Conservation (phyloP, 2,113 vertebrate species). For the Phrynocephalus versicolor region DNA sequence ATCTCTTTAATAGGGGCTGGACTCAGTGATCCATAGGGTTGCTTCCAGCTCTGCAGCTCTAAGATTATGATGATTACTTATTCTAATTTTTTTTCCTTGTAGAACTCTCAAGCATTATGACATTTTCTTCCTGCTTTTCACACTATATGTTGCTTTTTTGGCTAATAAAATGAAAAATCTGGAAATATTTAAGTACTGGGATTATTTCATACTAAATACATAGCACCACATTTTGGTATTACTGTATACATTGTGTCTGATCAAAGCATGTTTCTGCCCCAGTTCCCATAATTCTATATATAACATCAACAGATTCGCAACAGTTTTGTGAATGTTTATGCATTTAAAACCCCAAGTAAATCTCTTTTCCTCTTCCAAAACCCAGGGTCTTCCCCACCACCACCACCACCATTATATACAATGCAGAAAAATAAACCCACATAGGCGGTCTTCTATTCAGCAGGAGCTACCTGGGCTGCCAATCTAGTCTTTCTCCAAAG, state of each 20-base stretch:
- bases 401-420: too few relatives aligned
- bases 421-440: neutral
- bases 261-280: neutral
- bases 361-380: neutral
- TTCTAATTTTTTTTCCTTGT: neutral
- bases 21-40: too few relatives aligned
- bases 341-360: neutral
- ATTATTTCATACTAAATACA: neutral
- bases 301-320: neutral
- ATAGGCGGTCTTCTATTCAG: neutral
- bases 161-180: slow-evolving; percentile 10
- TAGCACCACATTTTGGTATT: neutral
- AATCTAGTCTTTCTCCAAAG: neutral
- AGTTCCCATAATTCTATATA: neutral
- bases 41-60: too few relatives aligned
- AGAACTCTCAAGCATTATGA: neutral
- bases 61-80: too few relatives aligned
- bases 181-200: neutral
- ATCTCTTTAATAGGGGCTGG: too few relatives aligned
- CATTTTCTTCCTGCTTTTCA: neutral
- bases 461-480: neutral
- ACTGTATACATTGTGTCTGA: neutral
- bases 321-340: neutral
- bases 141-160: neutral
- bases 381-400: neutral